These are phyloP conservation scores for Drosophila mayri DNA, from an alignment of 1,140 invertebrate genomes.

Conservation along the genomic window DNA sequence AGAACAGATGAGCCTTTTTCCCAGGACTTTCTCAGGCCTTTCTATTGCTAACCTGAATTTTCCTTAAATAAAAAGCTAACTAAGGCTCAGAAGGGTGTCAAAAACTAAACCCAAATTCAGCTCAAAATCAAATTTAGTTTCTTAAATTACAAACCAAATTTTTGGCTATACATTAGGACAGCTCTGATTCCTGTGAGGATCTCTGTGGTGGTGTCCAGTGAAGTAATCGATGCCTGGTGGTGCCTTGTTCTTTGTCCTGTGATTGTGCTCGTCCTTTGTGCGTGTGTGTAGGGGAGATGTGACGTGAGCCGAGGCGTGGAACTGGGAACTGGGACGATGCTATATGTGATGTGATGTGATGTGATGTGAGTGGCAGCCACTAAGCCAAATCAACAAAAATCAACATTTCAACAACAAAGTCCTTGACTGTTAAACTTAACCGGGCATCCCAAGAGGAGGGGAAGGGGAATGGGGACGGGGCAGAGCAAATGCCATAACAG, in stretches of 20 bases:
- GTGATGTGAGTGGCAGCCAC: constrained; percentile 75
- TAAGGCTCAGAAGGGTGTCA: no score
- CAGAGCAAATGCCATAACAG: constrained; percentile 62
- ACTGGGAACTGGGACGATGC: neutral
- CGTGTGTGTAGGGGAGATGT: neutral
- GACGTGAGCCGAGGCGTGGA: neutral
- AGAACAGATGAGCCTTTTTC: neutral
- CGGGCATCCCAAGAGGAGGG: constrained; percentile 43
- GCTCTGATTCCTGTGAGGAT: neutral
- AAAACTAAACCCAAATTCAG: no score
- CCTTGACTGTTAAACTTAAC: constrained; percentile 82
- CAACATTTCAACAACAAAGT: constrained; percentile 83
- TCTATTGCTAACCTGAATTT: neutral
- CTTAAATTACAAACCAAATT: neutral
- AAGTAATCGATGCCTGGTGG: constrained; percentile 36
- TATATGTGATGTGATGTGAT: constrained; percentile 19
- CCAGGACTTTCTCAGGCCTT: neutral
- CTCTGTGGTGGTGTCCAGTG: constrained; percentile 12
- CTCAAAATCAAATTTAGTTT: neutral
- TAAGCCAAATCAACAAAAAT: constrained; percentile 83
- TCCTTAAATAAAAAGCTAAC: neutral
- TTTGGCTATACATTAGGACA: neutral
- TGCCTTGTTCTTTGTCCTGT: constrained; percentile 10
- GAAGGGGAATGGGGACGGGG: neutral
- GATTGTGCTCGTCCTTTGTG: constrained; percentile 11